Evolutionary conservation across 1,140 invertebrate genomes (phyloP).

Genomic region (Pseudomyrmex sp.): DNA sequence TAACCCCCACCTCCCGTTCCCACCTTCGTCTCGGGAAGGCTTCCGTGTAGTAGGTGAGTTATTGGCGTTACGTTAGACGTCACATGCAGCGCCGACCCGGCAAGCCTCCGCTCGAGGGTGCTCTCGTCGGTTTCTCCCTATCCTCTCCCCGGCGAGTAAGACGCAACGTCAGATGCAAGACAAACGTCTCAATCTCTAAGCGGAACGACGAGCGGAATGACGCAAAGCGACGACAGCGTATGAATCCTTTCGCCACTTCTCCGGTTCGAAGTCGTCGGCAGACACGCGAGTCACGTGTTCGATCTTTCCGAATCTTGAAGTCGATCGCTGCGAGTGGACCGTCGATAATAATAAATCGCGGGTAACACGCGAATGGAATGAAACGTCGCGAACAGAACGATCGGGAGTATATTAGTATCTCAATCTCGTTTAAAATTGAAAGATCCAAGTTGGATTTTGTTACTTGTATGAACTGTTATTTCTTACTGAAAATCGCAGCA

Average conservation of each 20-base stretch:
- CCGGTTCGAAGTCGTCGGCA: not conserved
- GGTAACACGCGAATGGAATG: not conserved
- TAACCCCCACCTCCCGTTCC: conserved; percentile 47
- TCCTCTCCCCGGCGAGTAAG: conserved; percentile 66
- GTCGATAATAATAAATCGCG: not conserved
- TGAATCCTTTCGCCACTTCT: conserved; percentile 45
- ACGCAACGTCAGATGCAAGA: conserved; percentile 75
- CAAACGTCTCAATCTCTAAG: conserved; percentile 71
- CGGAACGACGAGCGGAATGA: conserved; percentile 53
- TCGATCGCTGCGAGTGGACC: not conserved
- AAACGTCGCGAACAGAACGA: not conserved
- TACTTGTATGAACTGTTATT: not conserved
- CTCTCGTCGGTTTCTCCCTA: conserved; percentile 51
- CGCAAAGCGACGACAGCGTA: conserved; percentile 41
- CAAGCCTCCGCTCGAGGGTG: conserved; percentile 68
- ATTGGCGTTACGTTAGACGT: conserved; percentile 77
- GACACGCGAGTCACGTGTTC: not conserved
- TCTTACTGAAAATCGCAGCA: not conserved
- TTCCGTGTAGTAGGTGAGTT: conserved; percentile 71
- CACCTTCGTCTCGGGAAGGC: conserved; percentile 15
- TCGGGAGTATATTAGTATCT: not conserved
- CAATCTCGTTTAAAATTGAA: not conserved
- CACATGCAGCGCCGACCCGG: conserved; percentile 71
- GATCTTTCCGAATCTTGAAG: conserved; percentile 1
- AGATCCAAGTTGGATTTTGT: not conserved